A percentile compares a stretch with the other conserved stretches of the same genome.
These are phyloP conservation scores for Colaptes auratus DNA, from an alignment of 2,113 vertebrate species.

Conservation along the genomic window DNA sequence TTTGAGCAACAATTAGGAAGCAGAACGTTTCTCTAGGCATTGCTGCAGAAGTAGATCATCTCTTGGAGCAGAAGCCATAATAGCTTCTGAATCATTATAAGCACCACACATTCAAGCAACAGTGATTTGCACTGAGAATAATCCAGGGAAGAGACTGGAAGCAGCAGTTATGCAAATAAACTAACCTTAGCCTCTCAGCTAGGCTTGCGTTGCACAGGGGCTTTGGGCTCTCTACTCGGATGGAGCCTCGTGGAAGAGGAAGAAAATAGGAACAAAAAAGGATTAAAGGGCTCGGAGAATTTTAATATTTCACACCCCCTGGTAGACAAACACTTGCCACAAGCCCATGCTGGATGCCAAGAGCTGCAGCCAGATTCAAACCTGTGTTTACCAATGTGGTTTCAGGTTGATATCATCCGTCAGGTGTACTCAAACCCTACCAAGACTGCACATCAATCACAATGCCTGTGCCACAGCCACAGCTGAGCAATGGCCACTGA, in stretches of 20 bases:
- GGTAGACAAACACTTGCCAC: not conserved
- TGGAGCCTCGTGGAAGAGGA: not conserved
- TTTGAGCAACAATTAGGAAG: constrained; percentile 47
- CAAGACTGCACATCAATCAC: constrained; percentile 45
- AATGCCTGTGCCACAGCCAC: not conserved
- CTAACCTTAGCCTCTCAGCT: constrained; percentile 19
- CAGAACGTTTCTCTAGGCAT: constrained; percentile 42
- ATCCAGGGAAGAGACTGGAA: constrained; percentile 35
- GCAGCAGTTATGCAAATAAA: constrained; percentile 61
- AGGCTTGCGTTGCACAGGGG: not conserved
- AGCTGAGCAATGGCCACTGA: not conserved
- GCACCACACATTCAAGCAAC: constrained; percentile 32
- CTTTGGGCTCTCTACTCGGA: not conserved
- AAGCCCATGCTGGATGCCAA: constrained; percentile 48
- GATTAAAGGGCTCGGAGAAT: constrained; percentile 59
- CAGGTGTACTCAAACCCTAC: constrained; percentile 23
- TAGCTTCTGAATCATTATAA: constrained; percentile 56
- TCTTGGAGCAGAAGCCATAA: constrained; percentile 54
- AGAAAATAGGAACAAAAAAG: constrained; percentile 38
- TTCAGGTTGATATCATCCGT: not conserved
- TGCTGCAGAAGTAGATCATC: constrained; percentile 53
- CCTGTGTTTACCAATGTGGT: constrained; percentile 46
- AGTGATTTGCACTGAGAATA: constrained; percentile 64
- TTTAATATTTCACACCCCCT: constrained; percentile 49
- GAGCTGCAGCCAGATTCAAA: constrained; percentile 43